Evolutionary conservation across 1,140 invertebrate genomes (phyloP).

Genomic region (Eumeta japonica): DNA sequence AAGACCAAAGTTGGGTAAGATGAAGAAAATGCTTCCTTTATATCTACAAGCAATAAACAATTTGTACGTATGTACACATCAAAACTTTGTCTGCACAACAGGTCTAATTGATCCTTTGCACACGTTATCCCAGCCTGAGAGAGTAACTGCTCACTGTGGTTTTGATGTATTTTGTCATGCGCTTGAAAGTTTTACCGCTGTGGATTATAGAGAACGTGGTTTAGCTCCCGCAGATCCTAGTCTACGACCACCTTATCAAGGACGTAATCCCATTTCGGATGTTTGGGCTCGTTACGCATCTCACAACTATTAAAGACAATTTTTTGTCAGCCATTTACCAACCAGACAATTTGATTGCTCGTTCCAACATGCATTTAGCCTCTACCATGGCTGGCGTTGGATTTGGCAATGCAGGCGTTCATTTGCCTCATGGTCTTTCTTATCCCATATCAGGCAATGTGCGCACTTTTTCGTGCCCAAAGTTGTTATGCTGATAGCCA

Average conservation of each 20-base stretch:
- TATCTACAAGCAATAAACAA: too few species aligned
- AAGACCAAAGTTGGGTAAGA: slow-evolving; percentile 76
- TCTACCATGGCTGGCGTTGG: slow-evolving; percentile 84
- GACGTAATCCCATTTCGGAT: slow-evolving; percentile 82
- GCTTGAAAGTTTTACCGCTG: slow-evolving; percentile 82
- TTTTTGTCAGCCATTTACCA: slow-evolving; percentile 66
- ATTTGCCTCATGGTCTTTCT: slow-evolving; percentile 80
- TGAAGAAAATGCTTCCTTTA: too few species aligned
- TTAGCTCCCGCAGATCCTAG: slow-evolving; percentile 71
- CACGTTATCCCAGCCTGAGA: slow-evolving; percentile 69
- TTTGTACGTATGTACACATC: too few species aligned
- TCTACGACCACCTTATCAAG: slow-evolving; percentile 74
- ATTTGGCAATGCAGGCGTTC: slow-evolving; percentile 84
- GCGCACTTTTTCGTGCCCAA: slow-evolving; percentile 64
- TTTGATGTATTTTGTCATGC: slow-evolving; percentile 79
- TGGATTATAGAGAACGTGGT: slow-evolving; percentile 74
- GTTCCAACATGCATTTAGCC: slow-evolving; percentile 78
- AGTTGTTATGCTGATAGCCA: too few species aligned
- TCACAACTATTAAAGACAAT: slow-evolving; percentile 58
- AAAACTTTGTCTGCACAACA: too few species aligned
- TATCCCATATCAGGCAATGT: slow-evolving; percentile 77
- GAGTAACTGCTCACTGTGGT: slow-evolving; percentile 76
- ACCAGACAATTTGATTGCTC: slow-evolving; percentile 72
- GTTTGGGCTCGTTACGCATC: slow-evolving; percentile 80
- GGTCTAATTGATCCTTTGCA: slow-evolving; percentile 84